Percentiles rank a stretch among this genome's conserved stretches.
phyloP scores from a whole-genome alignment of 1,140 invertebrate genomes.

The Bombus cullumanus region DNA sequence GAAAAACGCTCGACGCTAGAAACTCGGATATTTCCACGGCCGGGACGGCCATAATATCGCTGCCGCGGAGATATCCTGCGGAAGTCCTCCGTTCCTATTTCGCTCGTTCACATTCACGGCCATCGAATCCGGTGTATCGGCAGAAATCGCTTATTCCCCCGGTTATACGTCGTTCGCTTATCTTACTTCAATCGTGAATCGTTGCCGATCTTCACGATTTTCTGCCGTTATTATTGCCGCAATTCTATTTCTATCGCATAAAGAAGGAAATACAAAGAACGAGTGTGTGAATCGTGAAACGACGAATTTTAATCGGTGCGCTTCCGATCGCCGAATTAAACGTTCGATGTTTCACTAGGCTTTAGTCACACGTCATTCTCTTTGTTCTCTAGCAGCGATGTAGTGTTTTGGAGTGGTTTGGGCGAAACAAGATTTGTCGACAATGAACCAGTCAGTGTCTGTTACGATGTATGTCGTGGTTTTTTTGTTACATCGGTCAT shows the following conservation, averaged over 20 bases:
- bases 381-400: slow-evolving; percentile 27
- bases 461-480: slow-evolving; percentile 18
- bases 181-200: background rate
- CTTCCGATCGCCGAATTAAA: background rate
- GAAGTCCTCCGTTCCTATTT: slow-evolving; percentile 38
- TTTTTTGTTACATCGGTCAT: background rate
- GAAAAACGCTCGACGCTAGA: slow-evolving; percentile 40
- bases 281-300: no score
- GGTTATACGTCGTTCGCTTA: slow-evolving; percentile 8
- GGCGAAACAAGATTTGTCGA: slow-evolving; percentile 26
- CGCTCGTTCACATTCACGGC: background rate
- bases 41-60: slow-evolving; percentile 25
- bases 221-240: background rate
- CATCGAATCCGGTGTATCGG: background rate
- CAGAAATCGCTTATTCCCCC: slow-evolving; percentile 22
- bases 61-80: slow-evolving; percentile 27
- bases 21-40: slow-evolving; percentile 17
- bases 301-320: background rate
- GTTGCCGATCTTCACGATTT: background rate
- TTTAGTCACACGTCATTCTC: slow-evolving; percentile 19
- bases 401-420: background rate
- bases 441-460: slow-evolving; percentile 23
- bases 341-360: slow-evolving; percentile 1
- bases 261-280: background rate
- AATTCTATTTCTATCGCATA: background rate